These are phyloP conservation scores for Acrocephalus kingi DNA, from an alignment of 2,113 vertebrate genomes.

Conservation along the genomic window DNA sequence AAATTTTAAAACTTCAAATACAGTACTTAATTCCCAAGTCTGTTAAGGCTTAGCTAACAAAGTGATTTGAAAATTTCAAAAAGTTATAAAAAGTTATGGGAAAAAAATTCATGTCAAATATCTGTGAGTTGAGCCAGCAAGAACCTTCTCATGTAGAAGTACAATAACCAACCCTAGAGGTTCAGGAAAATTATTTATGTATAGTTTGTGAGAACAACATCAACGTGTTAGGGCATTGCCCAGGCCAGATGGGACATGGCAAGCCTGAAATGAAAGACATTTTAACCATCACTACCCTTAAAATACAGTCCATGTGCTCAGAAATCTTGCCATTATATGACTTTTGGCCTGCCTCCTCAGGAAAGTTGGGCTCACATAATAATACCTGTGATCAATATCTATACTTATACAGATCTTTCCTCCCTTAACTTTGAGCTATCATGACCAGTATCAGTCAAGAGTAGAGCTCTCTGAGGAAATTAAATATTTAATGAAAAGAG, in stretches of 20 bases:
- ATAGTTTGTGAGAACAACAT: not conserved
- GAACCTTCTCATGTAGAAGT: rapidly evolving
- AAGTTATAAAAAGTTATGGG: not conserved
- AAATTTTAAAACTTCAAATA: not conserved
- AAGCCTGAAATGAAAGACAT: not conserved
- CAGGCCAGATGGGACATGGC: not conserved
- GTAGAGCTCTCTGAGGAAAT: not conserved
- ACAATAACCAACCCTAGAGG: not conserved
- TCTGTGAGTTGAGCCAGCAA: not conserved
- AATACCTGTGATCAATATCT: not conserved
- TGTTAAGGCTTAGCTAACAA: not conserved
- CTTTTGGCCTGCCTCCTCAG: not conserved
- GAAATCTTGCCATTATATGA: not conserved
- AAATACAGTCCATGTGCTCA: not conserved
- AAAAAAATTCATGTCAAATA: not conserved
- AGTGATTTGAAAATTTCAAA: not conserved
- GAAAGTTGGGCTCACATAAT: not conserved
- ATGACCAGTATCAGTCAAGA: not conserved
- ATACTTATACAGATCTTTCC: not conserved
- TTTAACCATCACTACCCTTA: not conserved
- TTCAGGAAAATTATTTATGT: not conserved
- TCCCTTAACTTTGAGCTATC: not conserved
- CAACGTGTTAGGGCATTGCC: not conserved
- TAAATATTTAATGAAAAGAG: not conserved
- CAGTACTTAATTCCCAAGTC: not conserved